Conservation (phyloP, 2,797 vertebrate species). For the Ciconia nigra region DNA sequence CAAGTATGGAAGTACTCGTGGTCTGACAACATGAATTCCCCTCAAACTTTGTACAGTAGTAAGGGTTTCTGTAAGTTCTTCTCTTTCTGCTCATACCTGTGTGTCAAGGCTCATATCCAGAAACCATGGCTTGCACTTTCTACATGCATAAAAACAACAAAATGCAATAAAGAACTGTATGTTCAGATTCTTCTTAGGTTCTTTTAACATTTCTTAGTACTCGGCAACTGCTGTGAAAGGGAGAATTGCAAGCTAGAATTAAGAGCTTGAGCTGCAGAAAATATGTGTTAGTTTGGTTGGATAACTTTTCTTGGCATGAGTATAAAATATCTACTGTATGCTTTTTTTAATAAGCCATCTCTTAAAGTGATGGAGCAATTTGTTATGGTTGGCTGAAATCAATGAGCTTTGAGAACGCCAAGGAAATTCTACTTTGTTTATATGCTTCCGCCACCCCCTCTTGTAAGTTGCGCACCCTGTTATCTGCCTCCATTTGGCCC, state of each 20-base stretch:
- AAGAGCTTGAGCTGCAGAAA: neutral
- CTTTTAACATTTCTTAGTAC: neutral
- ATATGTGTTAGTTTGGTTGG: neutral
- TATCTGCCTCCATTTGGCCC: neutral
- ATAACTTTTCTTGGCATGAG: neutral
- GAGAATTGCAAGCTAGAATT: neutral
- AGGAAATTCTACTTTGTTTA: neutral
- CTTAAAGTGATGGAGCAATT: neutral
- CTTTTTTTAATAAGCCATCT: neutral
- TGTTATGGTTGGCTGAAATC: neutral
- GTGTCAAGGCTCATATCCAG: neutral
- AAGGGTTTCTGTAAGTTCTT: neutral
- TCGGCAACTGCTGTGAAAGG: neutral
- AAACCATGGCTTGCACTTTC: neutral
- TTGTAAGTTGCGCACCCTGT: neutral
- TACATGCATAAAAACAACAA: too few relatives aligned
- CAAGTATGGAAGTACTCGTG: neutral
- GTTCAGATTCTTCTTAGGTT: neutral
- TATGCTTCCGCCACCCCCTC: neutral
- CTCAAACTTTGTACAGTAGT: neutral
- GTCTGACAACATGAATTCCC: neutral
- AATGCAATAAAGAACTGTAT: too few relatives aligned
- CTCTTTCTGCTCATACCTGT: neutral
- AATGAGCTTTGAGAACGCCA: neutral
- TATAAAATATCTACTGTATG: neutral